Conservation (phyloP, 92 coral and sea anemone species). For the Zoanthus gigantus region DNA sequence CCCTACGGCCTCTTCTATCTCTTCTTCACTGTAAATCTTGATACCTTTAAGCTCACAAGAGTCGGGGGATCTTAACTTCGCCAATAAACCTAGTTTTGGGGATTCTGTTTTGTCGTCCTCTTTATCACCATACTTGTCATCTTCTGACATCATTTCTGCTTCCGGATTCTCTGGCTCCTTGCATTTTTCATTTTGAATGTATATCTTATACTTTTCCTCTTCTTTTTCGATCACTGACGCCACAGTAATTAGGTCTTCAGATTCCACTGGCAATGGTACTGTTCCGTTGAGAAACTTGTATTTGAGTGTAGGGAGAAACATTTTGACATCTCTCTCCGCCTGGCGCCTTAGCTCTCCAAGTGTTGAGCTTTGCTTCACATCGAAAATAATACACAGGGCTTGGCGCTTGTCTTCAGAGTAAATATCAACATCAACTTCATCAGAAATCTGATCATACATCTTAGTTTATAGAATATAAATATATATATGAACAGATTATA, state of each 20-base stretch:
- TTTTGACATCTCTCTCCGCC: too few relatives aligned
- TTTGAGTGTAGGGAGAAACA: neutral
- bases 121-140: neutral
- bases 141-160: neutral
- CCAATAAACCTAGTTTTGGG: neutral
- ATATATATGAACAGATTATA: neutral
- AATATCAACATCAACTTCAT: conserved; percentile 4
- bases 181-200: neutral
- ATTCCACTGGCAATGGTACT: neutral
- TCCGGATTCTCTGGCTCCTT: neutral
- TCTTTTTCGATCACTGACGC: conserved; percentile 4
- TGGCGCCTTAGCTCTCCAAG: neutral
- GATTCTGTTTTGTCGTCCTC: neutral
- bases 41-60: conserved; percentile 11
- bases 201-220: neutral
- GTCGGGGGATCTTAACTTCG: conserved; percentile 20
- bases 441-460: conserved; percentile 2
- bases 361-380: conserved; percentile 14
- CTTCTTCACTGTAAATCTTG: conserved; percentile 6
- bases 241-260: conserved; percentile 1
- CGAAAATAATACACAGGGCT: neutral
- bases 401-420: conserved; percentile 13
- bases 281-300: neutral
- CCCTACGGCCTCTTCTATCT: conserved; percentile 21
- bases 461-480: neutral